Percentiles rank a stretch among this genome's conserved stretches.
Conservation (phyloP, 2,113 vertebrate genomes). For the Urocynchramus pylzowi region DNA sequence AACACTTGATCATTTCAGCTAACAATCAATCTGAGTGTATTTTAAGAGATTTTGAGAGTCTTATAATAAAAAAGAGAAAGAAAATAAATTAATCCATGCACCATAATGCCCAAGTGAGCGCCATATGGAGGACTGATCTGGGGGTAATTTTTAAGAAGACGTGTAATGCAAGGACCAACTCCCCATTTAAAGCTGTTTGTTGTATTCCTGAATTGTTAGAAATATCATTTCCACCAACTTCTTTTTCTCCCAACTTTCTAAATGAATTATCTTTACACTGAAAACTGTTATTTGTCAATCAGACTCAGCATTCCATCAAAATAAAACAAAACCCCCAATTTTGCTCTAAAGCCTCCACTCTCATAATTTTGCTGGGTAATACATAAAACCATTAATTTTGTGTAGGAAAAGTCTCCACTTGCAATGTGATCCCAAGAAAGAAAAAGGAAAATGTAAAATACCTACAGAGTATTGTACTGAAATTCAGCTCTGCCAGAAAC, state of each 20-base stretch:
- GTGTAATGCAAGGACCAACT: neutral
- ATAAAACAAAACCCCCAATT: neutral
- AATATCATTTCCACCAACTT: neutral
- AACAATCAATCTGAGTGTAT: neutral
- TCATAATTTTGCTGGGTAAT: neutral
- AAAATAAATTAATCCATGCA: neutral
- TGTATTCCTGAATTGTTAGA: neutral
- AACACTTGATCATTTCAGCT: neutral
- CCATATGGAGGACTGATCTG: neutral
- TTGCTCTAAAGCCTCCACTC: neutral
- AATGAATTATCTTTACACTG: neutral
- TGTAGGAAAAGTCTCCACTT: neutral
- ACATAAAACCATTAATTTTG: neutral
- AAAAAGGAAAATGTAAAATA: neutral
- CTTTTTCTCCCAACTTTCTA: neutral
- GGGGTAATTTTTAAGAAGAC: neutral
- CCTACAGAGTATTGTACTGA: neutral
- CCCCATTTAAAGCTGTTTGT: neutral
- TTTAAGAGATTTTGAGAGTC: neutral
- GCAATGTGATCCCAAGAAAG: neutral
- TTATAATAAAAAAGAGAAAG: neutral
- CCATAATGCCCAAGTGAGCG: neutral
- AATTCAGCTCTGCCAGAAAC: conserved; percentile 16
- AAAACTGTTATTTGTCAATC: neutral
- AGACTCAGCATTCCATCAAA: neutral